phyloP scores from a whole-genome alignment of 2,797 vertebrate genomes.

The Borostomias antarcticus region DNA sequence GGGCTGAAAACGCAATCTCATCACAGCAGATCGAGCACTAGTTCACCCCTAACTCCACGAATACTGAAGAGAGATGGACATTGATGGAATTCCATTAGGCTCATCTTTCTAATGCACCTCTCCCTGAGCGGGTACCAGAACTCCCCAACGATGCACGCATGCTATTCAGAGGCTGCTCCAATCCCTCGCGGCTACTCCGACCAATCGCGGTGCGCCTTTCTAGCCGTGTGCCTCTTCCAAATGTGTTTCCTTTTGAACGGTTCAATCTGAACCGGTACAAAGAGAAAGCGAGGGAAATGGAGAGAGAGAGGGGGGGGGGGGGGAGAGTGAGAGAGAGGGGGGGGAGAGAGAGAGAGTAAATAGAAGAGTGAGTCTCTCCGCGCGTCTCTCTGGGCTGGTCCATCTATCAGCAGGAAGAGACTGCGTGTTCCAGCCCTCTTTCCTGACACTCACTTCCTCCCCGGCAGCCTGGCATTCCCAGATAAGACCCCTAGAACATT shows the following conservation, averaged over 20 bases:
- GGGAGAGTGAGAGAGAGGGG: neutral
- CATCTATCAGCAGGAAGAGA: constrained; percentile 52
- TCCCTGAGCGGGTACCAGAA: neutral
- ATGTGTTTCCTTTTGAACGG: constrained; percentile 28
- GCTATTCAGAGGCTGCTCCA: too few species aligned
- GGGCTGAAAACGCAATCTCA: neutral
- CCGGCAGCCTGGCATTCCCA: constrained; percentile 71
- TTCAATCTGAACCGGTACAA: neutral
- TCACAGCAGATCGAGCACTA: neutral
- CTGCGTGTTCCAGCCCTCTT: constrained; percentile 62
- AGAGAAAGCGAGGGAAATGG: neutral
- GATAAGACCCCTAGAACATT: constrained; percentile 75
- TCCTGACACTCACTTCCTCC: constrained; percentile 75
- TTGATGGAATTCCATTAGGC: neutral
- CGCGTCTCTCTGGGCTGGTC: constrained; percentile 40
- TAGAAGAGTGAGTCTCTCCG: constrained; percentile 35
- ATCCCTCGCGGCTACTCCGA: too few species aligned
- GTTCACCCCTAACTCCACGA: neutral
- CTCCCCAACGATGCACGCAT: neutral
- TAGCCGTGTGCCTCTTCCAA: neutral
- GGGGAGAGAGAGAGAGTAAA: constrained; percentile 25
- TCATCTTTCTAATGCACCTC: too few species aligned
- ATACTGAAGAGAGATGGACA: neutral
- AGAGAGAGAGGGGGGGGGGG: constrained; percentile 3
- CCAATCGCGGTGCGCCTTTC: too few species aligned